These are phyloP conservation scores for Musca domestica DNA, from an alignment of 1,140 invertebrate species.

Conservation along the genomic window DNA sequence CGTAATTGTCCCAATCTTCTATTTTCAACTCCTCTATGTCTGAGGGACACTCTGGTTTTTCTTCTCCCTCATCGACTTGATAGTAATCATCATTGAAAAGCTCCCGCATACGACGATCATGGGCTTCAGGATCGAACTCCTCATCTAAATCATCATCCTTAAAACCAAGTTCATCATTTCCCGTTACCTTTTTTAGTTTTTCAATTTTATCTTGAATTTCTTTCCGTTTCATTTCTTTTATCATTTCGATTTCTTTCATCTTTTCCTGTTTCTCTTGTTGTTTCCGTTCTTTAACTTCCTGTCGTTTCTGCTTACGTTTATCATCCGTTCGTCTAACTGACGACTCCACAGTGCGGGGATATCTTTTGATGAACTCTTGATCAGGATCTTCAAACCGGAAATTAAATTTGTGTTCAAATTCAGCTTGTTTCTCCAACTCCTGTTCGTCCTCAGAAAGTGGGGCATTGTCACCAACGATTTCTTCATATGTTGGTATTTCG, in stretches of 20 bases:
- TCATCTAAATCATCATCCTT: slow-evolving; percentile 72
- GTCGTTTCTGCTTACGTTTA: slow-evolving; percentile 73
- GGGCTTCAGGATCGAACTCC: slow-evolving; percentile 91
- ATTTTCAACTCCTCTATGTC: slow-evolving; percentile 73
- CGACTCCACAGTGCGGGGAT: slow-evolving; percentile 83
- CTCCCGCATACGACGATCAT: slow-evolving; percentile 84
- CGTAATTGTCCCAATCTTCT: slow-evolving; percentile 75
- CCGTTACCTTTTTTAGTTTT: slow-evolving; percentile 86
- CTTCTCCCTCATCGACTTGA: slow-evolving; percentile 64
- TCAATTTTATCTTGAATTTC: slow-evolving; percentile 89
- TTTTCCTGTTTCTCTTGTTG: slow-evolving; percentile 78
- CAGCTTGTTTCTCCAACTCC: slow-evolving; percentile 75
- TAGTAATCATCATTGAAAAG: slow-evolving; percentile 89
- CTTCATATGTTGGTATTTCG: slow-evolving; percentile 67
- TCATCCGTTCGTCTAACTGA: slow-evolving; percentile 79
- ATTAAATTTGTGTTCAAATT: slow-evolving; percentile 95
- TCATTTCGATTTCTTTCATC: slow-evolving; percentile 79
- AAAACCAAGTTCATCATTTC: slow-evolving; percentile 67
- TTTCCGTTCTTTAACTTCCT: slow-evolving; percentile 75
- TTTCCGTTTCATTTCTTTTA: slow-evolving; percentile 84
- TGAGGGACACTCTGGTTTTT: slow-evolving; percentile 76
- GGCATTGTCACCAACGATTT: slow-evolving; percentile 66
- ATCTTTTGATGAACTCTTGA: slow-evolving; percentile 86
- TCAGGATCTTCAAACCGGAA: slow-evolving; percentile 97
- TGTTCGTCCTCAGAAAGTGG: slow-evolving; percentile 80